A percentile compares a stretch with the other conserved stretches of the same genome.
Evolutionary conservation across 2,797 vertebrate genomes (phyloP).

Genomic region (Malacoraja senta): DNA sequence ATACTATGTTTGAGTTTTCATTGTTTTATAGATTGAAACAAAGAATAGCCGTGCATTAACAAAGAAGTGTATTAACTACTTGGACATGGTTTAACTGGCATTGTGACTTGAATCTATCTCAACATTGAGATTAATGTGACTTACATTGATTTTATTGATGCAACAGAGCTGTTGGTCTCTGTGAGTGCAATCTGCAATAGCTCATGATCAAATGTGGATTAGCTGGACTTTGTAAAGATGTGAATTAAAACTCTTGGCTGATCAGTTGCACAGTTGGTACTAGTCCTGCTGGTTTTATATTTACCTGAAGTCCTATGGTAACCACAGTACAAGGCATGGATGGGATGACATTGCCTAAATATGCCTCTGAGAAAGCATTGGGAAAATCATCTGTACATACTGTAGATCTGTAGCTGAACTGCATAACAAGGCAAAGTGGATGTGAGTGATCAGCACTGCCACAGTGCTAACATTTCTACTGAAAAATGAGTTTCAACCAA

Average conservation of each 20-base stretch:
- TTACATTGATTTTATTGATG: neutral
- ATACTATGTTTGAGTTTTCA: neutral
- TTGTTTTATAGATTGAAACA: neutral
- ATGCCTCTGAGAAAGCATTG: neutral
- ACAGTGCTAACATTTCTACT: neutral
- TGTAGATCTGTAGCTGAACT: neutral
- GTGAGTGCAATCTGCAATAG: neutral
- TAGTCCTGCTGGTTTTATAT: neutral
- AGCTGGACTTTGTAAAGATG: neutral
- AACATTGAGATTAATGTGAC: neutral
- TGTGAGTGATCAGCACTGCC: neutral
- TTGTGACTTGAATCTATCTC: neutral
- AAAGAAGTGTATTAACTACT: slow-evolving; percentile 10
- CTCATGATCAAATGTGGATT: neutral
- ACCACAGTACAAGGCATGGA: neutral
- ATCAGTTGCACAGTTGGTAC: neutral
- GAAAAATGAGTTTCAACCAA: neutral
- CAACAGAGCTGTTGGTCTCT: neutral
- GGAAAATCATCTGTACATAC: neutral
- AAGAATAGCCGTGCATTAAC: neutral
- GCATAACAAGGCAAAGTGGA: neutral
- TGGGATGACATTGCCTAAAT: neutral
- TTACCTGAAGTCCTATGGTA: neutral
- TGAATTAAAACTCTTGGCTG: neutral
- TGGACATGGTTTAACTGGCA: neutral